A percentile compares a stretch with the other conserved stretches of the same genome.
These are phyloP conservation scores for Meleagris gallopavo DNA, from an alignment of 2,113 vertebrate species.

Conservation along the genomic window DNA sequence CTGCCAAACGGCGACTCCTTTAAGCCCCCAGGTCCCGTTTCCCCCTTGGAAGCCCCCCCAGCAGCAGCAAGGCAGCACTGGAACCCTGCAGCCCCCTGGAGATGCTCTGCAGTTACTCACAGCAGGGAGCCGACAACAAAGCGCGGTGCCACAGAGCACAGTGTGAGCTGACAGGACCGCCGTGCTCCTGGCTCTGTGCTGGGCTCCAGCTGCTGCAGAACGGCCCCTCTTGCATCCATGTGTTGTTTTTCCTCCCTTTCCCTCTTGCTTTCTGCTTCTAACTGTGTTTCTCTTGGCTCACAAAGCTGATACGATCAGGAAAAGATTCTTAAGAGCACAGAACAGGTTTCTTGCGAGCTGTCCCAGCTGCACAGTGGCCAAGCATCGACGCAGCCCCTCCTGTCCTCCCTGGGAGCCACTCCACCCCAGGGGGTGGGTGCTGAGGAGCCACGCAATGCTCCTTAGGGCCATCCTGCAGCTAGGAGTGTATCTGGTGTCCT, in stretches of 20 bases:
- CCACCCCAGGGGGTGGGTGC: not conserved
- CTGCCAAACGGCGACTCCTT: not conserved
- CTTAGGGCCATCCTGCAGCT: not conserved
- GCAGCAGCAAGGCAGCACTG: not conserved
- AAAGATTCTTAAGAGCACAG: not conserved
- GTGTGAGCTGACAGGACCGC: not conserved
- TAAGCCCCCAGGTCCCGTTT: not conserved
- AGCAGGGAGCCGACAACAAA: not conserved
- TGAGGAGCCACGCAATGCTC: not conserved
- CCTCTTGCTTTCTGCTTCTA: not conserved
- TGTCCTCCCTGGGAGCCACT: not conserved
- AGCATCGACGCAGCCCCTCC: not conserved
- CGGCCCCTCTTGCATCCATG: not conserved
- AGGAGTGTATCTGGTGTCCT: not conserved
- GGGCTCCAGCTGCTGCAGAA: not conserved
- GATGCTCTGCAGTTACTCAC: not conserved
- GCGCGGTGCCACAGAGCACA: not conserved
- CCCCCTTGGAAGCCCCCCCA: not conserved
- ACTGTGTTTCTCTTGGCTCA: not conserved
- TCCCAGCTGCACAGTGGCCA: not conserved
- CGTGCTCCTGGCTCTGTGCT: not conserved
- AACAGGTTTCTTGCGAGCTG: not conserved
- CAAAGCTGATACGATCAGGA: not conserved
- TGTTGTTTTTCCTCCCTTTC: not conserved
- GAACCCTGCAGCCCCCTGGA: accelerated